A percentile compares a stretch with the other conserved stretches of the same genome.
Conservation (phyloP, 2,888 invertebrate species). For the Temnothorax ravouxi region DNA sequence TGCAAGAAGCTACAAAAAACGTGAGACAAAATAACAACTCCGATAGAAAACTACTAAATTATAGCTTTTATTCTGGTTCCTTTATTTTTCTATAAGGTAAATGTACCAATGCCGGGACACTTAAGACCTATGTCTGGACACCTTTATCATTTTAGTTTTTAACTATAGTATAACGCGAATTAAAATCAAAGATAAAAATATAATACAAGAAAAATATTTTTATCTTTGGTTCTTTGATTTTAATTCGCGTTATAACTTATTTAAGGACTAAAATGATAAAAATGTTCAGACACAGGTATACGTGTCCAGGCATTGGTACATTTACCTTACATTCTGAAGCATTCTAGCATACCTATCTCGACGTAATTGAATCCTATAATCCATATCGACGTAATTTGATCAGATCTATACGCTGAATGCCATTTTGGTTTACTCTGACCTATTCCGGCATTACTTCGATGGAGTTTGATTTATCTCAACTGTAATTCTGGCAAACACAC, state of each 20-base stretch:
- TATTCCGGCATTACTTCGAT: neutral
- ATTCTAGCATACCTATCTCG: neutral
- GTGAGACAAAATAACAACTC: neutral
- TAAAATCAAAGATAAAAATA: too few species aligned
- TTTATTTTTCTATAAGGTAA: neutral
- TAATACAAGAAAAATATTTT: too few species aligned
- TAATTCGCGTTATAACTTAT: too few species aligned
- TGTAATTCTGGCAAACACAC: constrained; percentile 23
- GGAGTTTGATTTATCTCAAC: constrained; percentile 14
- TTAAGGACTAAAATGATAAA: too few species aligned
- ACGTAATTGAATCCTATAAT: neutral
- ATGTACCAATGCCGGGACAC: too few species aligned
- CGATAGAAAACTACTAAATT: neutral
- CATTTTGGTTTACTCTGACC: neutral
- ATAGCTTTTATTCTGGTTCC: neutral
- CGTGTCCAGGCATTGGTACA: too few species aligned
- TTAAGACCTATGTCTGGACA: too few species aligned
- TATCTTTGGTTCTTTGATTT: too few species aligned
- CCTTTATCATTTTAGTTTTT: too few species aligned
- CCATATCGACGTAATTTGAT: constrained; percentile 30
- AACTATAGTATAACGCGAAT: too few species aligned
- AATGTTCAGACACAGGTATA: too few species aligned
- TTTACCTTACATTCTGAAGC: neutral
- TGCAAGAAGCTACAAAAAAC: neutral
- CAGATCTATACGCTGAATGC: neutral